These are phyloP conservation scores for Mongoloraphidia duomilia DNA, from an alignment of 2,888 invertebrate genomes.

Conservation along the genomic window DNA sequence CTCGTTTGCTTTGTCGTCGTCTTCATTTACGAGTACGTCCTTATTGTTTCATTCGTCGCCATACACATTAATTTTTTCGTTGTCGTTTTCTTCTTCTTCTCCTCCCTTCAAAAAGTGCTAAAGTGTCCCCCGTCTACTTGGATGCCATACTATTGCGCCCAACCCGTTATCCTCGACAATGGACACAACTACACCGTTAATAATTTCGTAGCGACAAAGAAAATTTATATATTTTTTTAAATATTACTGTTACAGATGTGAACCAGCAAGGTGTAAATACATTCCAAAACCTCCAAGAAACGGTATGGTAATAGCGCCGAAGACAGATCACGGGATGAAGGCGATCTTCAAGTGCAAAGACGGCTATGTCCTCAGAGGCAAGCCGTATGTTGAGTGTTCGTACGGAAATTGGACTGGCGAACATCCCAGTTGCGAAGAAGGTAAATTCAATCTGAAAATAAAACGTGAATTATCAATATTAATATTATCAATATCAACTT, in stretches of 20 bases:
- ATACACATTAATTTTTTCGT: too few relatives aligned
- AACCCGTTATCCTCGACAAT: too few relatives aligned
- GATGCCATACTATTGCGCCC: too few relatives aligned
- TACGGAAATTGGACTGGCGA: slow-evolving; percentile 93
- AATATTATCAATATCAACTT: slow-evolving; percentile 18
- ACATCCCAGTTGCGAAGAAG: slow-evolving; percentile 71
- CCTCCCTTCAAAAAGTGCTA: too few relatives aligned
- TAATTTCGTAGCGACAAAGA: too few relatives aligned
- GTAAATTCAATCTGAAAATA: slow-evolving; percentile 23
- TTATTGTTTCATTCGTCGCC: too few relatives aligned
- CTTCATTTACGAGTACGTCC: too few relatives aligned
- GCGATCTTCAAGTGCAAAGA: slow-evolving; percentile 89
- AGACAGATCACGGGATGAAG: slow-evolving; percentile 92
- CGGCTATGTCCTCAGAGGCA: slow-evolving; percentile 69
- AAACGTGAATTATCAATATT: background rate
- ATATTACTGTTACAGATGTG: slow-evolving; percentile 38
- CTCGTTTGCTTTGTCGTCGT: too few relatives aligned
- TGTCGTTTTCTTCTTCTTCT: too few relatives aligned
- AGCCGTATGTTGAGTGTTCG: slow-evolving; percentile 64
- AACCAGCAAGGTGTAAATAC: slow-evolving; percentile 52
- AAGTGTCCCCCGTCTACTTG: too few relatives aligned
- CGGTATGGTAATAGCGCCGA: slow-evolving; percentile 93
- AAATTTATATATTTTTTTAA: too few relatives aligned
- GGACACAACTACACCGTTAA: too few relatives aligned
- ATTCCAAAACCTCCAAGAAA: slow-evolving; percentile 56